A percentile compares a stretch with the other conserved stretches of the same genome.
These are phyloP conservation scores for Hassar affinis DNA, from an alignment of 2,113 vertebrate genomes.

Conservation along the genomic window DNA sequence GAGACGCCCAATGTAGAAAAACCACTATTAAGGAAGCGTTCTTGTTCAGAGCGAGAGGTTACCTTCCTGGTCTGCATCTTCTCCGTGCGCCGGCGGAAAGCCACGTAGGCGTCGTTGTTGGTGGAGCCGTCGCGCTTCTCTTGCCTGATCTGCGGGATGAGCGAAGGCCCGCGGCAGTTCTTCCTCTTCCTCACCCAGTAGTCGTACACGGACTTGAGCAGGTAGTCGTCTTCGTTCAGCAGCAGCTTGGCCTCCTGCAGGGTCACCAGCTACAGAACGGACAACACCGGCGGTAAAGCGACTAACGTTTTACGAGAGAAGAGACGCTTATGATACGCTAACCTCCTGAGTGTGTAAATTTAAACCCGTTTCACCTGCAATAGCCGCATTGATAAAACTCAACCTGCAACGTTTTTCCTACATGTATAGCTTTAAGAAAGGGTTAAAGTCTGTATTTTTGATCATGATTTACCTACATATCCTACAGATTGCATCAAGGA, in stretches of 20 bases:
- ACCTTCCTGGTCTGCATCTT: constrained; percentile 97
- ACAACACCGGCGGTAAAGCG: not conserved
- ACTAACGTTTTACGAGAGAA: not conserved
- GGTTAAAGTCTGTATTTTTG: too few species aligned
- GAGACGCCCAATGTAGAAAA: not conserved
- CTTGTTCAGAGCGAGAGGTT: constrained; percentile 22
- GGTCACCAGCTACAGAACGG: constrained; percentile 78
- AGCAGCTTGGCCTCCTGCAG: constrained; percentile 88
- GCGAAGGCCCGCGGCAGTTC: constrained; percentile 83
- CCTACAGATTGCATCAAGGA: too few species aligned
- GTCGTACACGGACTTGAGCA: constrained; percentile 92
- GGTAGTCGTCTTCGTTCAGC: constrained; percentile 91
- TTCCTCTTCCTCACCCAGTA: constrained; percentile 93
- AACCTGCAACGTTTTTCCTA: too few species aligned
- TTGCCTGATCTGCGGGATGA: constrained; percentile 86
- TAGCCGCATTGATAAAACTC: not conserved
- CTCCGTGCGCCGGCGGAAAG: constrained; percentile 89
- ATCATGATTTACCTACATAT: too few species aligned
- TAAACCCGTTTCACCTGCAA: too few species aligned
- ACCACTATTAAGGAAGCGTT: not conserved
- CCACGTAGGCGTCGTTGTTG: constrained; percentile 90
- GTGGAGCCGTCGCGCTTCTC: constrained; percentile 93
- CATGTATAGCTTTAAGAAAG: too few species aligned
- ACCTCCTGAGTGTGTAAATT: not conserved
- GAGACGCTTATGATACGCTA: not conserved